Base-by-base conservation (phyloP, 2,797 vertebrate genomes). In the Hippoglossus hippoglossus region DNA sequence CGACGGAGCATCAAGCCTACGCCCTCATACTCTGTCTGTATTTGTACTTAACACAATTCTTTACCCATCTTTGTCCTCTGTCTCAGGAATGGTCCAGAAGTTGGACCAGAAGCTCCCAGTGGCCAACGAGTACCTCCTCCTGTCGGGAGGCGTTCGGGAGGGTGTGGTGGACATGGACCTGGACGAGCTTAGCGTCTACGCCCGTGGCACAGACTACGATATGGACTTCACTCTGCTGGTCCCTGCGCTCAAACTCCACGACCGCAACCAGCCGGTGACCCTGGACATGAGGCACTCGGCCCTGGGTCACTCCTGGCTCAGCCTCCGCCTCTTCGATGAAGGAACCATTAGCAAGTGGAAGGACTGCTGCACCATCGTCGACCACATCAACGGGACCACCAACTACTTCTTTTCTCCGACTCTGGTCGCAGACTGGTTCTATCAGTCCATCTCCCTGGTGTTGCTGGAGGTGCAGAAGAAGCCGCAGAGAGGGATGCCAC, bases 181-280 rank as follows among this genome's bases (percentile, higher is more conserved):
- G 1, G 97, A 99, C 5, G 97, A 99, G 50, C 92, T 99, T 39
- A 96, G 95, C 4, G 92, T 96, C 41, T 98, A 97, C 0, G 96
- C 97, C 1, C 95, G 98, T 0, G 97, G 97, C 24, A 95, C 97
- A 0, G 98, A 99, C 91, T 99, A 97, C 0, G 97, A 99, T 86
- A 97, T 99, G 97, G 98, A 99, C 93, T 99, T 99, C 79, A 99
- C 98, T 0, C 94, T 99, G 24, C 93, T 99, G 67, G 98, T 99
- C 63, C 98, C 98, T 0, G 97, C 98, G 0, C 96, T 99, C 31
- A 99, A 99, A 79, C 96, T 99, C 26, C 98, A 99, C 0, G 98
- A 99, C 92, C 96, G 98, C 3, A 99, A 99, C 91, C 98, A 99
- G 79, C 98, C 98, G 0, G 98, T 99, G 60, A 99, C 98, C 0